A percentile compares a stretch with the other conserved stretches of the same genome.
Conservation (phyloP, 2,797 vertebrate genomes). For the Enteromius trimaculatus region DNA sequence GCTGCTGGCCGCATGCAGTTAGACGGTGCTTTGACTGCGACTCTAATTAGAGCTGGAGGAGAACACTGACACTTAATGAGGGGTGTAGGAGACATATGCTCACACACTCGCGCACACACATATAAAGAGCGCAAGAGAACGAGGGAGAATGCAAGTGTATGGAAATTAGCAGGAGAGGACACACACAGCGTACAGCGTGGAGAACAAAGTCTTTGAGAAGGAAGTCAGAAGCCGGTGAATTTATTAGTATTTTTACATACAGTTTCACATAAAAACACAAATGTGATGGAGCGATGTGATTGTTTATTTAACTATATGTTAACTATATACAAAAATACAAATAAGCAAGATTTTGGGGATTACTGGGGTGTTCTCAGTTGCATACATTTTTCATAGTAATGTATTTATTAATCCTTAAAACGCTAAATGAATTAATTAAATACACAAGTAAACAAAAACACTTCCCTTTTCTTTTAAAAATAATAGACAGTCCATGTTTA, state of each 20-base stretch:
- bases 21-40: constrained; percentile 46
- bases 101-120: constrained; percentile 2
- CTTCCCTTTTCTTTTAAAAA: neutral
- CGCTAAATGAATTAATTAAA: neutral
- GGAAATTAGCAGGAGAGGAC: constrained; percentile 32
- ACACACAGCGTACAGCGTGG: neutral
- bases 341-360: neutral
- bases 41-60: constrained; percentile 52
- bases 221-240: neutral
- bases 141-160: constrained; percentile 30
- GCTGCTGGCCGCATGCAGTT: constrained; percentile 29
- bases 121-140: constrained; percentile 18
- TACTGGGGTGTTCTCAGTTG: neutral
- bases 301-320: neutral
- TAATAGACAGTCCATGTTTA: neutral
- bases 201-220: constrained; percentile 2
- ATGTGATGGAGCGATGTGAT: neutral
- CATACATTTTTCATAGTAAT: neutral
- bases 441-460: neutral
- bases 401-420: constrained; percentile 8
- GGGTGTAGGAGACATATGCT: constrained; percentile 52
- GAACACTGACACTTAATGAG: constrained; percentile 50
- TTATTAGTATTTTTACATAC: neutral
- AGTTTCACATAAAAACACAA: constrained; percentile 21
- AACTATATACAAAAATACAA: neutral